Percentiles rank a stretch among this genome's conserved stretches.
These are phyloP conservation scores for Ctenochaetus hawaiiensis DNA, from an alignment of 2,797 vertebrate genomes.

Conservation along the genomic window DNA sequence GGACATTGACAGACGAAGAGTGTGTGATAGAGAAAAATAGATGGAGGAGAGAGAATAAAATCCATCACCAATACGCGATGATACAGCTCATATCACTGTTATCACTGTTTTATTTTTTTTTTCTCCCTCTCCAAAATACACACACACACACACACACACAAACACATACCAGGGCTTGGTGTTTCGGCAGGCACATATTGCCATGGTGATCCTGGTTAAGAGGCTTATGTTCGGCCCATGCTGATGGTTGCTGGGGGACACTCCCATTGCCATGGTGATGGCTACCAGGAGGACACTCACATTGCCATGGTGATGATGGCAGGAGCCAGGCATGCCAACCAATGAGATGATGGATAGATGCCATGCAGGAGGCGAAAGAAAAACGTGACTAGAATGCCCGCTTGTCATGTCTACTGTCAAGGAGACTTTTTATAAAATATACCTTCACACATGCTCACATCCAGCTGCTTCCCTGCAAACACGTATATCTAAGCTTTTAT, in stretches of 20 bases:
- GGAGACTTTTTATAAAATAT: constrained; percentile 62
- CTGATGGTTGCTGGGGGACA: constrained; percentile 84
- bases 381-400: constrained; percentile 78
- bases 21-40: constrained; percentile 12
- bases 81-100: constrained; percentile 39
- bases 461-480: constrained; percentile 5
- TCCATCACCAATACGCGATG: constrained; percentile 20
- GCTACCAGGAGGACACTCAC: constrained; percentile 83
- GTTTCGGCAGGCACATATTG: constrained; percentile 73
- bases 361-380: constrained; percentile 78
- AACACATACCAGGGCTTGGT: constrained; percentile 53
- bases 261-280: constrained; percentile 86
- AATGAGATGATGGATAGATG: constrained; percentile 85
- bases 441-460: constrained; percentile 34
- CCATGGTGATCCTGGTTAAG: constrained; percentile 85
- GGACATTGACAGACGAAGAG: constrained; percentile 24
- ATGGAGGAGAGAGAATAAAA: constrained; percentile 13
- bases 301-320: constrained; percentile 86
- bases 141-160: constrained; percentile 37
- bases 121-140: not conserved
- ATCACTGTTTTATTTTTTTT: constrained; percentile 1
- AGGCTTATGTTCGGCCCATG: constrained; percentile 85
- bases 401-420: constrained; percentile 60
- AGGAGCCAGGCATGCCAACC: constrained; percentile 83
- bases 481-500: constrained; percentile 5